Percentiles rank a stretch among this genome's conserved stretches.
Evolutionary conservation across 2,888 invertebrate genomes (phyloP).

Genomic region (Sinodicranocentrus sp.): DNA sequence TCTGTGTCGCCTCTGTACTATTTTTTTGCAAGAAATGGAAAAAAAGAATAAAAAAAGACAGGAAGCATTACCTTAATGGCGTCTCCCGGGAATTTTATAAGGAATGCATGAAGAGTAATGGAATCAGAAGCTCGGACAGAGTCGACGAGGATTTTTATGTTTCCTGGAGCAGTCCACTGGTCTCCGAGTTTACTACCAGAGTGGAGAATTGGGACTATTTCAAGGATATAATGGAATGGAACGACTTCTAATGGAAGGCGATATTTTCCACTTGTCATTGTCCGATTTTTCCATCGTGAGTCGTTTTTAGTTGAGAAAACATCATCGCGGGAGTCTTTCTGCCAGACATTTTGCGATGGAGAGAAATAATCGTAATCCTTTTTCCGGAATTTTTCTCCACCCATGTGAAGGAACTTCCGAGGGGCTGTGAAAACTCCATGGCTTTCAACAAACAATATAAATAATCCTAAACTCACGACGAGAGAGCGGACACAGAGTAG

Average conservation of each 20-base stretch:
- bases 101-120: slow-evolving; percentile 65
- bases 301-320: slow-evolving; percentile 49
- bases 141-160: slow-evolving; percentile 67
- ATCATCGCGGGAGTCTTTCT: slow-evolving; percentile 31
- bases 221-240: slow-evolving; percentile 66
- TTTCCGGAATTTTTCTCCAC: slow-evolving; percentile 36
- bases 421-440: slow-evolving; percentile 24
- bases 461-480: slow-evolving; percentile 9
- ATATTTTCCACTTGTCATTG: slow-evolving; percentile 36
- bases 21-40: neutral
- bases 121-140: slow-evolving; percentile 55
- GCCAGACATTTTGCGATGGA: slow-evolving; percentile 53
- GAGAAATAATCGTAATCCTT: slow-evolving; percentile 55
- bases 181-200: slow-evolving; percentile 50
- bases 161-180: slow-evolving; percentile 68
- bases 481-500: slow-evolving; percentile 6
- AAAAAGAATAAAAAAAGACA: slow-evolving; percentile 11
- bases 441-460: slow-evolving; percentile 37
- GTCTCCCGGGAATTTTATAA: slow-evolving; percentile 56
- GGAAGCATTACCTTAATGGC: slow-evolving; percentile 61
- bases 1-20: neutral
- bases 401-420: slow-evolving; percentile 48
- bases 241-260: slow-evolving; percentile 65
- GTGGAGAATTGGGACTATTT: slow-evolving; percentile 58
- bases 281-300: slow-evolving; percentile 34